Conservation (phyloP, 2,797 vertebrate species). For the Sebastes hubbsi region DNA sequence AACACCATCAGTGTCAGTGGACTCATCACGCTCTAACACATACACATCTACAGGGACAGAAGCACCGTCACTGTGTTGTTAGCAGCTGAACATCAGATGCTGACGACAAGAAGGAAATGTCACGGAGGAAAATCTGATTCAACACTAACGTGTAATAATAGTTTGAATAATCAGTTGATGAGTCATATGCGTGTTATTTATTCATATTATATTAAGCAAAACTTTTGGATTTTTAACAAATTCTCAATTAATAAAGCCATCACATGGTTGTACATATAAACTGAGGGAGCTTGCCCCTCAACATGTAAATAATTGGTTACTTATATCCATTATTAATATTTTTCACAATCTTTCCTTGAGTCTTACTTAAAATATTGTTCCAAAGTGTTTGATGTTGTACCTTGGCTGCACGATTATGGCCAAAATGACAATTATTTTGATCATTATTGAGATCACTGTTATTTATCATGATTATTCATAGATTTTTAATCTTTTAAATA, state of each 20-base stretch:
- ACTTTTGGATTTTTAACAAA: not conserved
- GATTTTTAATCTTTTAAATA: too few species aligned
- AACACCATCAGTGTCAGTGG: constrained; percentile 46
- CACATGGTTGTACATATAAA: too few species aligned
- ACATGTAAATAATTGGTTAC: not conserved
- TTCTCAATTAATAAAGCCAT: not conserved
- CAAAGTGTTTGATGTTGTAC: too few species aligned
- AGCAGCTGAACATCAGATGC: constrained; percentile 2
- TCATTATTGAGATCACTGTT: too few species aligned
- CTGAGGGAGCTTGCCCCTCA: not conserved
- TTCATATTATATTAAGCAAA: not conserved
- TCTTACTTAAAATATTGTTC: not conserved
- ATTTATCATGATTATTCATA: too few species aligned
- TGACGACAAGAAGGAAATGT: not conserved
- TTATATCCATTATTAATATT: not conserved
- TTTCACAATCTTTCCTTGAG: not conserved
- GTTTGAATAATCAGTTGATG: not conserved
- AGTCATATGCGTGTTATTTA: not conserved
- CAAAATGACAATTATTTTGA: too few species aligned
- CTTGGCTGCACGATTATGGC: too few species aligned
- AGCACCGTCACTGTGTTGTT: not conserved
- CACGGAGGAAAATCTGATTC: not conserved
- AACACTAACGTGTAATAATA: not conserved
- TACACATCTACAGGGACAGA: constrained; percentile 43
- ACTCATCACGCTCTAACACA: constrained; percentile 47